A percentile compares a stretch with the other conserved stretches of the same genome.
Evolutionary conservation across 2,797 vertebrate species (phyloP).

Genomic region (Limnodromus scolopaceus): DNA sequence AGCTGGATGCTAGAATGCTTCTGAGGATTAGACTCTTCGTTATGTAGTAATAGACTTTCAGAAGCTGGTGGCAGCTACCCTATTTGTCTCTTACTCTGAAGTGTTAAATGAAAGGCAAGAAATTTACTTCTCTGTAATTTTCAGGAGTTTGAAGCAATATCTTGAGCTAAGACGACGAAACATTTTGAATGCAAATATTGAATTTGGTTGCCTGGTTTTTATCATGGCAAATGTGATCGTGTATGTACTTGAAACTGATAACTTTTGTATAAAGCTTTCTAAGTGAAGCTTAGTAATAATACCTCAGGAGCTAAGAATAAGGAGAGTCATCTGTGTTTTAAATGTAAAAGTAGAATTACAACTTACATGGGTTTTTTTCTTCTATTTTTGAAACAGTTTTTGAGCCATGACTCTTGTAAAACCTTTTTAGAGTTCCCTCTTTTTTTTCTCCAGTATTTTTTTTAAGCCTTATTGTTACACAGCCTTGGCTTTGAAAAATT

Average conservation of each 20-base stretch:
- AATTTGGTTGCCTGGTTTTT: neutral
- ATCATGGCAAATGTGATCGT: neutral
- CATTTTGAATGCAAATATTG: neutral
- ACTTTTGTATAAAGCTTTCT: neutral
- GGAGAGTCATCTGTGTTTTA: neutral
- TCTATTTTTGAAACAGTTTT: neutral
- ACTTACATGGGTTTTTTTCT: accelerated
- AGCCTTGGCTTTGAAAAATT: neutral
- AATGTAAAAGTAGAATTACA: neutral
- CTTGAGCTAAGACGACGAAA: neutral
- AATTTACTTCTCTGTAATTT: neutral
- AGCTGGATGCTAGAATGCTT: neutral
- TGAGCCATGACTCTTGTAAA: neutral
- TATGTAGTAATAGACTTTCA: neutral
- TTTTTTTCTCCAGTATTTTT: neutral
- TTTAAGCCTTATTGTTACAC: neutral
- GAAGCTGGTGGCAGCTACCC: neutral
- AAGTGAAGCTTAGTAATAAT: neutral
- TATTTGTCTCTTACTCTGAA: neutral
- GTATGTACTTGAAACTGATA: neutral
- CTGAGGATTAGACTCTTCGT: neutral
- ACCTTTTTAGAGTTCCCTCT: neutral
- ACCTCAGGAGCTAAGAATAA: neutral
- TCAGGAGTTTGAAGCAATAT: neutral
- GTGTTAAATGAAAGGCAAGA: neutral